Percentiles rank a stretch among this genome's conserved stretches.
Conservation (phyloP, 1,140 invertebrate species). For the Lepidurus arcticus region DNA sequence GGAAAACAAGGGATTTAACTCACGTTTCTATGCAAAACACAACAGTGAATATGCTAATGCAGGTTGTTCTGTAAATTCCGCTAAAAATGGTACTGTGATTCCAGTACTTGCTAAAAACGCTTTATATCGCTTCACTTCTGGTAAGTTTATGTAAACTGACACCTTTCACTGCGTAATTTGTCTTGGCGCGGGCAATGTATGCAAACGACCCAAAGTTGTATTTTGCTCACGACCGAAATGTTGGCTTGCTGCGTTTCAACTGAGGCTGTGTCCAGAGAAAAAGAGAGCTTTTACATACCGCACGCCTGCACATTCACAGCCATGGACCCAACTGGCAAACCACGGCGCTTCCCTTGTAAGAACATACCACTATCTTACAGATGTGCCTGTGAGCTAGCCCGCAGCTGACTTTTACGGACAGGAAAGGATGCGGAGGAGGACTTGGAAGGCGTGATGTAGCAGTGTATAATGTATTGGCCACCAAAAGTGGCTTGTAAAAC, state of each 20-base stretch:
- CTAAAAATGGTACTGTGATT: not conserved
- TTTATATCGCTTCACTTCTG: not conserved
- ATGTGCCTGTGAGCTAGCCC: slow-evolving; percentile 1
- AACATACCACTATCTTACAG: not conserved
- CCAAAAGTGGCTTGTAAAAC: not conserved
- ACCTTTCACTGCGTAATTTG: slow-evolving; percentile 21
- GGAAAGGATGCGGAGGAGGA: slow-evolving; percentile 6
- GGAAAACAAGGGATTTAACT: not conserved
- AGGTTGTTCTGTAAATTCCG: not conserved
- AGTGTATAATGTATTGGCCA: not conserved
- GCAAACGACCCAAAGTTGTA: slow-evolving; percentile 9
- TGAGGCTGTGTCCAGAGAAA: not conserved
- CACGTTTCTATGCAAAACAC: not conserved
- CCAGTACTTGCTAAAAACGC: not conserved
- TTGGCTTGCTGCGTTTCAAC: slow-evolving; percentile 2
- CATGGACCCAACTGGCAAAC: slow-evolving; percentile 13
- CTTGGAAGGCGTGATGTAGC: not conserved
- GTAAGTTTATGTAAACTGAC: slow-evolving; percentile 8
- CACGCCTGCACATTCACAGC: not conserved
- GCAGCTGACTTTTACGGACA: not conserved
- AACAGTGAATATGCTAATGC: not conserved
- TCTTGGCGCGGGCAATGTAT: slow-evolving; percentile 17
- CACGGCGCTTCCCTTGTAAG: slow-evolving; percentile 2
- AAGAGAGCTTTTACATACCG: slow-evolving; percentile 8
- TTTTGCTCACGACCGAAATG: slow-evolving; percentile 14